Conservation (phyloP, 2,113 vertebrate genomes). For the Elachura formosa region DNA sequence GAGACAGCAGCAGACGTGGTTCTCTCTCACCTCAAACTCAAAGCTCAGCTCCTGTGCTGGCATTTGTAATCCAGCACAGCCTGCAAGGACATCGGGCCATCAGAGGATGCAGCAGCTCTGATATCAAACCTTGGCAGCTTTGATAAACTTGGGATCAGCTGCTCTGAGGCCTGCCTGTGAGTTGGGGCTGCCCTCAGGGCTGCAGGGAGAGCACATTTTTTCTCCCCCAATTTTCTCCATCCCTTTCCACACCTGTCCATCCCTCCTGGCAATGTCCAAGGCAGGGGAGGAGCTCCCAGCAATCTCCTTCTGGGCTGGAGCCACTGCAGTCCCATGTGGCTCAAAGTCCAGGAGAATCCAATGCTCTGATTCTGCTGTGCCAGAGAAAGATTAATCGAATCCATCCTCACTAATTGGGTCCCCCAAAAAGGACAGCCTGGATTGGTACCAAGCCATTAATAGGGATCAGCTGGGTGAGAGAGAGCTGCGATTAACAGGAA, state of each 20-base stretch:
- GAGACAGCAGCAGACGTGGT: not conserved
- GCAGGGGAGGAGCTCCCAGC: not conserved
- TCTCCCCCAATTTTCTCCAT: not conserved
- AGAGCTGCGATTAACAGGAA: not conserved
- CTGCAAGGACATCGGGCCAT: not conserved
- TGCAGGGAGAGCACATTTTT: not conserved
- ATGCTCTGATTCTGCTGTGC: not conserved
- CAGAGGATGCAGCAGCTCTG: not conserved
- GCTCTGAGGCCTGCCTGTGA: not conserved
- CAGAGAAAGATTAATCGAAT: not conserved
- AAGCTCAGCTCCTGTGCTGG: fast-evolving
- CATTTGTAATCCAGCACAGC: not conserved
- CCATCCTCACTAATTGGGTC: not conserved
- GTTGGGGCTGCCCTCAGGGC: not conserved
- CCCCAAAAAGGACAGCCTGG: not conserved
- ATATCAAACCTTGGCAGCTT: not conserved
- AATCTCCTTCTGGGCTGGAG: not conserved
- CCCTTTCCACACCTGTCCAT: not conserved
- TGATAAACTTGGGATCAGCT: not conserved
- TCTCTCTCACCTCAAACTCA: not conserved
- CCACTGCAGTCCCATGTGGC: not conserved
- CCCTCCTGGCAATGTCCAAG: not conserved
- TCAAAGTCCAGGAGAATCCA: not conserved
- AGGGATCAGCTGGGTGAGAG: not conserved
- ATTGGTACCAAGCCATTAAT: not conserved